A percentile compares a stretch with the other conserved stretches of the same genome.
Evolutionary conservation across 2,113 vertebrate genomes (phyloP).

Genomic region (Microcebus lehilahytsara): DNA sequence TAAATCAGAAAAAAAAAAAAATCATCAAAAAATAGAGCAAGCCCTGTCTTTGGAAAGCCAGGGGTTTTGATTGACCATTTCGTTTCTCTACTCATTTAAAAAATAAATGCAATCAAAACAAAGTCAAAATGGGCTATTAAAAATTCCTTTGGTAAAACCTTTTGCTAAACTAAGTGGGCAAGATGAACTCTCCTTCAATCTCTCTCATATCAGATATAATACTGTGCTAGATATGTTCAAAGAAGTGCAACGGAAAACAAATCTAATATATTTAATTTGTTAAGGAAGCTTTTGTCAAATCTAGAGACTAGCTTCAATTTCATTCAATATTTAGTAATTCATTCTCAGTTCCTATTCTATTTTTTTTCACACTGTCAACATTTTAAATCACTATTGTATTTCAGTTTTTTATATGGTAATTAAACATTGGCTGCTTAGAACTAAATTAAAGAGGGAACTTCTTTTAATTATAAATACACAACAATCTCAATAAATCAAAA

Average conservation of each 20-base stretch:
- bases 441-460: constrained; percentile 5
- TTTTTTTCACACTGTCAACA: constrained; percentile 28
- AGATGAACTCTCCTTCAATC: neutral
- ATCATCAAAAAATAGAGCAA: neutral
- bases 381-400: constrained; percentile 40
- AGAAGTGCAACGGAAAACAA: constrained; percentile 22
- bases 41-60: neutral
- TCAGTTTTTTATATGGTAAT: constrained; percentile 45
- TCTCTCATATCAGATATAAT: neutral
- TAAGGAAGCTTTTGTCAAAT: constrained; percentile 46
- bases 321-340: constrained; percentile 65
- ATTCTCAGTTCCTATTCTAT: constrained; percentile 59
- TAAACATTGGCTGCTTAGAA: neutral
- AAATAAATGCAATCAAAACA: neutral
- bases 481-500: constrained; percentile 30
- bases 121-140: neutral
- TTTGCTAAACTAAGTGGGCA: neutral
- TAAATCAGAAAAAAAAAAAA: neutral
- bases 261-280: constrained; percentile 30
- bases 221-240: neutral
- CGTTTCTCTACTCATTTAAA: neutral
- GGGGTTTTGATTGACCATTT: neutral
- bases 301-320: neutral
- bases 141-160: neutral
- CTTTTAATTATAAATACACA: neutral